Evolutionary conservation across 2,888 invertebrate species (phyloP).

Genomic region (Campoplex nolae): DNA sequence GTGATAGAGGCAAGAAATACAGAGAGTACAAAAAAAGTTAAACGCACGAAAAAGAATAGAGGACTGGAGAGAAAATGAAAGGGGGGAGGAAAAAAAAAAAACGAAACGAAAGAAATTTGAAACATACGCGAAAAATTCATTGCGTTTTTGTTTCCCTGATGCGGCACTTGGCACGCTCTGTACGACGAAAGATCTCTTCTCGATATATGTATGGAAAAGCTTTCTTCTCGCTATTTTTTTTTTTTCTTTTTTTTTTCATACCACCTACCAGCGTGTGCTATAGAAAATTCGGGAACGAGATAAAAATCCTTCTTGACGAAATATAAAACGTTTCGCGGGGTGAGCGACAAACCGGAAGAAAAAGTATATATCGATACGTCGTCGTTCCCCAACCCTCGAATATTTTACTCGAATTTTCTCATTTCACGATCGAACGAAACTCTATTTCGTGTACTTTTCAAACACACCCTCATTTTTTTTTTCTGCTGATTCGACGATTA

Average conservation of each 20-base stretch:
- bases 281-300: slow-evolving; percentile 53
- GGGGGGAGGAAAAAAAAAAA: neutral
- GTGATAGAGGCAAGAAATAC: slow-evolving; percentile 52
- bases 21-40: slow-evolving; percentile 41
- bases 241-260: neutral
- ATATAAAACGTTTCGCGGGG: slow-evolving; percentile 57
- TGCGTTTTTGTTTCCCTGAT: slow-evolving; percentile 21
- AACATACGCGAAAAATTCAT: slow-evolving; percentile 49
- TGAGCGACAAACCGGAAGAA: slow-evolving; percentile 44
- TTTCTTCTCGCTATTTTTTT: neutral
- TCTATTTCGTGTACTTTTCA: slow-evolving; percentile 3
- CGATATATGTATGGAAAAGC: neutral
- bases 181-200: slow-evolving; percentile 33
- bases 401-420: slow-evolving; percentile 43
- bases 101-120: slow-evolving; percentile 32
- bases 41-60: slow-evolving; percentile 28
- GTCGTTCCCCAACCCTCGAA: slow-evolving; percentile 24
- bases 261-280: neutral
- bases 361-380: slow-evolving; percentile 21
- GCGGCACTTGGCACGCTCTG: slow-evolving; percentile 23
- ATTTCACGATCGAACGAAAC: slow-evolving; percentile 32
- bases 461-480: neutral
- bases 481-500: neutral
- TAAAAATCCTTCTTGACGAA: slow-evolving; percentile 60
- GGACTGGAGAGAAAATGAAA: neutral